Evolutionary conservation across 2,888 invertebrate genomes (phyloP).

Genomic region (Cartodere bifasciata): DNA sequence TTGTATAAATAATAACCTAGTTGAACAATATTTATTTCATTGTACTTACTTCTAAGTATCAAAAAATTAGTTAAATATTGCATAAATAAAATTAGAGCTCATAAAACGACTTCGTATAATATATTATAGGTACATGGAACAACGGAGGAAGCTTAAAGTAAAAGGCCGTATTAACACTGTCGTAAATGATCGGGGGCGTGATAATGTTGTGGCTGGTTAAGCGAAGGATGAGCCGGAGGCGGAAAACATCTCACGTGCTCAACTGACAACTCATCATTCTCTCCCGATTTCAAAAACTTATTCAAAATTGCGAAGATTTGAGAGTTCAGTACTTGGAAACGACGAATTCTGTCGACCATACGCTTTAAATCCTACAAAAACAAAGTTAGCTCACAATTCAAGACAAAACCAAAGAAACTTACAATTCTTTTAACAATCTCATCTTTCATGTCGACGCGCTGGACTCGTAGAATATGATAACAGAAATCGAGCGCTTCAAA

Average conservation of each 20-base stretch:
- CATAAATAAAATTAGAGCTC: too few relatives aligned
- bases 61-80: too few relatives aligned
- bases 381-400: too few relatives aligned
- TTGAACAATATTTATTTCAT: too few relatives aligned
- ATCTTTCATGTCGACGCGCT: conserved; percentile 91
- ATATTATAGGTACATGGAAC: too few relatives aligned
- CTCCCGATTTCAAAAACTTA: conserved; percentile 82
- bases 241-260: conserved; percentile 96
- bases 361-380: conserved; percentile 70
- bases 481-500: conserved; percentile 98
- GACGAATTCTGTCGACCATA: conserved; percentile 94
- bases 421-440: conserved; percentile 91
- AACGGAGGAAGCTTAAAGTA: too few relatives aligned
- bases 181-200: conserved; percentile 47
- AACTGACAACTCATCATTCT: conserved; percentile 72
- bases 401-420: too few relatives aligned
- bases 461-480: conserved; percentile 92
- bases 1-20: too few relatives aligned
- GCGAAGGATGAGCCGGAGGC: conserved; percentile 75
- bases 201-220: conserved; percentile 42
- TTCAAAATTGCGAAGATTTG: conserved; percentile 94
- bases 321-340: conserved; percentile 96
- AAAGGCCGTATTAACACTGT: conserved; percentile 11
- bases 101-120: too few relatives aligned
- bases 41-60: too few relatives aligned